phyloP scores from a whole-genome alignment of 2,113 vertebrate genomes.

The Tauraco erythrolophus region DNA sequence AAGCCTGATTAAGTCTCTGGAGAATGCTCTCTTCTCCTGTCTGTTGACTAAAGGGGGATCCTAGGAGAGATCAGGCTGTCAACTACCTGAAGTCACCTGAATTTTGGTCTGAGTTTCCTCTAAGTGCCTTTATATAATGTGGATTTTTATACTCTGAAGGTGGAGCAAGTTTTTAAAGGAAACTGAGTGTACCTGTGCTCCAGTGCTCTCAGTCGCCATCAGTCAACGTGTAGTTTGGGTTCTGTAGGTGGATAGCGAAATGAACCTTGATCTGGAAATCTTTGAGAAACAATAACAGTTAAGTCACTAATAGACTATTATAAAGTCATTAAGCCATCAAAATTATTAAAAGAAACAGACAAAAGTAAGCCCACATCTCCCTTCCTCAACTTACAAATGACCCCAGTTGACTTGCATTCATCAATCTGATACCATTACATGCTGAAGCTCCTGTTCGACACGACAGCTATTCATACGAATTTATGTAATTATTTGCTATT shows the following conservation, averaged over 20 bases:
- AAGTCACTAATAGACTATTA: background rate
- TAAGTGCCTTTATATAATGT: background rate
- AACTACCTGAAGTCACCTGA: background rate
- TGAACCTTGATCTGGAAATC: background rate
- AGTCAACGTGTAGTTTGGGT: background rate
- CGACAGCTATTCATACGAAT: background rate
- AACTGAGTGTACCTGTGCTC: background rate
- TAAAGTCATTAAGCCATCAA: background rate
- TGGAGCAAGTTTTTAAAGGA: background rate
- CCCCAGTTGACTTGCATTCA: background rate
- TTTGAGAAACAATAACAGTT: background rate
- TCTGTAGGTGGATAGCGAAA: background rate
- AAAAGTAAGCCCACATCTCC: background rate
- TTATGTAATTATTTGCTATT: background rate
- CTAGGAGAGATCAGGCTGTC: background rate
- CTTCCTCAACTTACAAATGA: background rate
- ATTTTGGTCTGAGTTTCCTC: background rate
- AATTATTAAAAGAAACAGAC: background rate
- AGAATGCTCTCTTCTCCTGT: background rate
- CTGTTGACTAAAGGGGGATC: background rate
- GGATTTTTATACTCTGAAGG: background rate
- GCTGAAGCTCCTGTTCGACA: background rate
- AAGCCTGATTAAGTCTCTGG: background rate
- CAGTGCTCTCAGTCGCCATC: background rate
- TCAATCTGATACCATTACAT: fast-evolving